These are phyloP conservation scores for Datnioides undecimradiatus DNA, from an alignment of 2,113 vertebrate species.

Conservation along the genomic window DNA sequence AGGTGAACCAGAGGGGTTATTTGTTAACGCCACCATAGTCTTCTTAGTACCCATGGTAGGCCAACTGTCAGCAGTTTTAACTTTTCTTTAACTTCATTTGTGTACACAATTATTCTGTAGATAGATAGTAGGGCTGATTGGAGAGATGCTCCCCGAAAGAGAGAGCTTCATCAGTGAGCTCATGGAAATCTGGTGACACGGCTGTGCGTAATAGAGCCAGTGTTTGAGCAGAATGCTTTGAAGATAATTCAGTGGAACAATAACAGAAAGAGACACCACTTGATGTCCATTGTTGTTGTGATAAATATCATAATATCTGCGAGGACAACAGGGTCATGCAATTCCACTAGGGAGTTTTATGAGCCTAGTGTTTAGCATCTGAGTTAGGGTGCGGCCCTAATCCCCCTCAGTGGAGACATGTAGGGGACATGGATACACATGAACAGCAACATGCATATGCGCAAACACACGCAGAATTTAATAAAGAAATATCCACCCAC, in stretches of 20 bases:
- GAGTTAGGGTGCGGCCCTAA: constrained; percentile 40
- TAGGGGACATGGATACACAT: constrained; percentile 28
- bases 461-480: constrained; percentile 17
- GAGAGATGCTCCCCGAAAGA: constrained; percentile 34
- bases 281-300: constrained; percentile 46
- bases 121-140: constrained; percentile 27
- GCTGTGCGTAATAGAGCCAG: constrained; percentile 11
- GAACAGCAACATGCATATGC: constrained; percentile 14
- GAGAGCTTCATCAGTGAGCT: constrained; percentile 47
- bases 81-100: constrained; percentile 17
- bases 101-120: background rate
- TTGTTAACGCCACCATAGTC: background rate
- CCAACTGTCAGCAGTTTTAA: background rate
- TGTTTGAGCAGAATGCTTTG: constrained; percentile 49
- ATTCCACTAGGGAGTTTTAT: constrained; percentile 40
- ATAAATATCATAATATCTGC: constrained; percentile 44
- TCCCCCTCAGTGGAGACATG: constrained; percentile 32
- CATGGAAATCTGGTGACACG: constrained; percentile 50
- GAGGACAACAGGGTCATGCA: constrained; percentile 46
- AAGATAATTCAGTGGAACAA: constrained; percentile 57
- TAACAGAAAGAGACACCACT: constrained; percentile 30
- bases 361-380: constrained; percentile 26
- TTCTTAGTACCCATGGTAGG: background rate
- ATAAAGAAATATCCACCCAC: constrained; percentile 26
- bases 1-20: background rate